These are phyloP conservation scores for Chiloscyllium plagiosum DNA, from an alignment of 2,113 vertebrate genomes.

Conservation along the genomic window DNA sequence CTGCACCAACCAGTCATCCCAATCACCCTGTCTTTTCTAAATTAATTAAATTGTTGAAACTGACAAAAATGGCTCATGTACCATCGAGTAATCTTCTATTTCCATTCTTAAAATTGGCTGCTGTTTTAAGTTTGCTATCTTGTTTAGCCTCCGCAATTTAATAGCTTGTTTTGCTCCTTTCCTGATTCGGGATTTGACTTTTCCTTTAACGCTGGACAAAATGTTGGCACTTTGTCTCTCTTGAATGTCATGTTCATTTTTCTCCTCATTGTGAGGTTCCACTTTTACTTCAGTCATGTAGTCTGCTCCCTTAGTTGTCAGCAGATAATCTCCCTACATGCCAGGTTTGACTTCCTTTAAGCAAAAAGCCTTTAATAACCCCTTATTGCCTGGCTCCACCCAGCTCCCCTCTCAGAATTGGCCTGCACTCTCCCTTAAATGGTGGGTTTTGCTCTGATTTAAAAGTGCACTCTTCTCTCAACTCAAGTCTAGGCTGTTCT, in stretches of 20 bases:
- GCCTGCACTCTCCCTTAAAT: neutral
- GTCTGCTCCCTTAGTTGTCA: neutral
- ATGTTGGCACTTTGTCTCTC: neutral
- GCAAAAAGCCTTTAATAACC: neutral
- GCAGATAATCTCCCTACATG: neutral
- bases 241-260: neutral
- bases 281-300: neutral
- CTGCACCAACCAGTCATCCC: too few species aligned
- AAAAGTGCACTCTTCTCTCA: neutral
- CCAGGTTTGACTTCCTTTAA: neutral
- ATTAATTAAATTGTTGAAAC: neutral
- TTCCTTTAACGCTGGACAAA: neutral
- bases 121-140: neutral
- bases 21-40: too few species aligned
- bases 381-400: neutral
- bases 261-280: neutral
- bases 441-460: neutral
- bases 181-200: neutral
- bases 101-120: neutral
- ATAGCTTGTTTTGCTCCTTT: neutral
- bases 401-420: neutral
- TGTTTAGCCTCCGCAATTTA: neutral
- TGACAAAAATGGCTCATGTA: neutral
- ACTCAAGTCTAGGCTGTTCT: neutral
- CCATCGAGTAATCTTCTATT: neutral